These are phyloP conservation scores for Bubalus kerabau DNA, from an alignment of 2,113 vertebrate genomes.

Conservation along the genomic window DNA sequence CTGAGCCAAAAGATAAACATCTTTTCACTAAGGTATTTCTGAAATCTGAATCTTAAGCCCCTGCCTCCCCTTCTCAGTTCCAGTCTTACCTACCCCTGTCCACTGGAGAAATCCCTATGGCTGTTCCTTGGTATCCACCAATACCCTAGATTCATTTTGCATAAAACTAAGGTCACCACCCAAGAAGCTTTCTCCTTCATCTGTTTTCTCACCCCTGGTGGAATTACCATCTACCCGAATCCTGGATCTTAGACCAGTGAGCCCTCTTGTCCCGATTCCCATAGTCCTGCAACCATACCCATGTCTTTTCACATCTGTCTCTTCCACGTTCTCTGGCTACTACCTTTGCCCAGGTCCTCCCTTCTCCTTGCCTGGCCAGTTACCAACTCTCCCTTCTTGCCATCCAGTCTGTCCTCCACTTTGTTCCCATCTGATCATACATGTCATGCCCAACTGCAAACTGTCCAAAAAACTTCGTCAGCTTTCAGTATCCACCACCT, in stretches of 20 bases:
- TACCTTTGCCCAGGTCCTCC: not conserved
- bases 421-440: not conserved
- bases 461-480: not conserved
- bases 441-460: not conserved
- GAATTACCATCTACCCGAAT: not conserved
- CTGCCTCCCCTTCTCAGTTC: not conserved
- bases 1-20: constrained; percentile 1
- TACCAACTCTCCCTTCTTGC: not conserved
- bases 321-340: not conserved
- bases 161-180: not conserved
- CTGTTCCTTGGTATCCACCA: not conserved
- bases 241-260: not conserved
- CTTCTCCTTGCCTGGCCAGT: not conserved
- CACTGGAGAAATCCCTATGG: not conserved
- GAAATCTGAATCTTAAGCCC: not conserved
- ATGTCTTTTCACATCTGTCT: not conserved
- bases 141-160: not conserved
- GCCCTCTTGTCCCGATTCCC: not conserved
- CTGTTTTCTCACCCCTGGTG: not conserved
- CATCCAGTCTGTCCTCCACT: not conserved
- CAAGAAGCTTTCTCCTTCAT: not conserved
- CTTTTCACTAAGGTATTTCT: not conserved
- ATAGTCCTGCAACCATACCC: not conserved
- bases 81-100: not conserved
- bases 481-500: not conserved